Evolutionary conservation across 37 sponge, comb jelly and placozoan species (phyloP).

Genomic region (Bolinopsis microptera): DNA sequence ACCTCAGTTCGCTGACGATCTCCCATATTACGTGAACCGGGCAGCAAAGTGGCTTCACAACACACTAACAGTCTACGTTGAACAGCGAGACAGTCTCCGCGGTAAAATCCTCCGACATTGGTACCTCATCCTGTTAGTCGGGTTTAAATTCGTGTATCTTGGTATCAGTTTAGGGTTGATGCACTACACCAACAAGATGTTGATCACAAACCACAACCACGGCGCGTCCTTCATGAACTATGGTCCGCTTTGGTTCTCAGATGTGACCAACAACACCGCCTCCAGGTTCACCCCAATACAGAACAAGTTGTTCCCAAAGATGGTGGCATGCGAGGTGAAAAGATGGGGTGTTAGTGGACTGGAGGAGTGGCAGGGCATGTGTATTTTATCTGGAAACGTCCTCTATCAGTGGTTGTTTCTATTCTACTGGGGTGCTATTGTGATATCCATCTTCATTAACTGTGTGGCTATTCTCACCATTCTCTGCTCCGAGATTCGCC

Average conservation of each 20-base stretch:
- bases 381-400: constrained; percentile 34
- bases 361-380: constrained; percentile 51
- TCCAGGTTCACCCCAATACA: background rate
- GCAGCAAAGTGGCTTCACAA: constrained; percentile 24
- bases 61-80: background rate
- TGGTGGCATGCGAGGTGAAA: constrained; percentile 43
- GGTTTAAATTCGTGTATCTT: background rate
- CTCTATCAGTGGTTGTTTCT: constrained; percentile 36
- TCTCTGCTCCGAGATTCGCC: background rate
- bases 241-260: background rate
- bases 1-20: constrained; percentile 24
- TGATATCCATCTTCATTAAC: background rate
- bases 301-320: constrained; percentile 14
- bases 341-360: background rate
- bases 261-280: background rate
- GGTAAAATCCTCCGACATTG: background rate
- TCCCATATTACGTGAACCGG: background rate
- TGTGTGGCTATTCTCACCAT: background rate
- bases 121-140: background rate
- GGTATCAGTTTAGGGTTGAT: constrained; percentile 15
- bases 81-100: background rate
- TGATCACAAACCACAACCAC: background rate
- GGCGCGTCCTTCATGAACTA: background rate
- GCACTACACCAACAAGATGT: constrained; percentile 2
- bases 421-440: background rate